Base-by-base conservation (phyloP, 2,797 vertebrate genomes). In the Lutjanus argentimaculatus region DNA sequence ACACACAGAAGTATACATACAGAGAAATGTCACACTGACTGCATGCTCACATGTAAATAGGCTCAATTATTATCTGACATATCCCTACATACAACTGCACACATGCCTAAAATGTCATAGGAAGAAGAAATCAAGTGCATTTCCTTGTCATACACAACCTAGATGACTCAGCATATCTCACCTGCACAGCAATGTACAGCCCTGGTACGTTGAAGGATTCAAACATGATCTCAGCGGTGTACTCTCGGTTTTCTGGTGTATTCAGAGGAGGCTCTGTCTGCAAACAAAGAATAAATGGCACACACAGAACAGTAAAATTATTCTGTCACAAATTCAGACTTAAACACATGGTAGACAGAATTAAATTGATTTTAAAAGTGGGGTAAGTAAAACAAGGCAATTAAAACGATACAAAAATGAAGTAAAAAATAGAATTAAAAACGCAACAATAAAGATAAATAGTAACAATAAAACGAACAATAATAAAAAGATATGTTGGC, bases 171-270 rank as follows among this genome's bases (percentile, higher is more conserved):
- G 45, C 15, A 40, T 8, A 22, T 62, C 81, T 93, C 92, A 98
- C 97, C 97, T 98, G 97, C 80, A 98, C 97, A 83, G 97, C 97
- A 77, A 98, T 98, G 92, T 98, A 98, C 79, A 98, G 95, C 59
- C 97, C 97, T n/a, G 97, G 97, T 53, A 98, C 97, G 4, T 97
- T 98, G 94, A 98, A 98, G 8, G 97, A 97, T 83, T 98, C 97
- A 1, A 98, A 98, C 97, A 98, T 98, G 80, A 98, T 98, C 94
- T 99, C 98, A 2, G 97, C 97, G 22, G 97, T 97, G 88, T 98
- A 98, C 67, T 99, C 97, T 90, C 97, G 93, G 89, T 98, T 98
- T 89, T 98, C 97, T 61, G 97, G 97, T 1, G 97, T 98, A 92
- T 99, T 98, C 80, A 98, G 86, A 0, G 97, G 97, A 87, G 98